Conservation (phyloP, 2,888 invertebrate species). For the Cosmopolites sordidus region DNA sequence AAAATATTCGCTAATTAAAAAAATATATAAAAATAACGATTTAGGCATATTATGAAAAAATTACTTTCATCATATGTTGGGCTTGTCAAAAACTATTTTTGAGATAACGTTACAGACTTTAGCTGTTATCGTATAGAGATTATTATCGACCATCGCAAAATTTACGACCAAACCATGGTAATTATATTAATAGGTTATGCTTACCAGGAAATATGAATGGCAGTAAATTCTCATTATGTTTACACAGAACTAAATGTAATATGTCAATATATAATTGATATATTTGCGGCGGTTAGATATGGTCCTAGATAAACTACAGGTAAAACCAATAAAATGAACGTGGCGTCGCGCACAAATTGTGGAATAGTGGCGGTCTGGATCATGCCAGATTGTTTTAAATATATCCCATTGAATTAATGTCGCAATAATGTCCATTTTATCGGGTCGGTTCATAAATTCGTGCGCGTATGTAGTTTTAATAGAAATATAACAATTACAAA, state of each 20-base stretch:
- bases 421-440: not conserved
- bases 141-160: not conserved
- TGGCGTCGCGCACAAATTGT: not conserved
- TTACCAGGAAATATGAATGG: constrained; percentile 34
- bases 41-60: no score
- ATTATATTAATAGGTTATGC: constrained; percentile 32
- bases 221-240: constrained; percentile 39
- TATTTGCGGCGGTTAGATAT: constrained; percentile 29
- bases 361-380: not conserved
- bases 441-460: no score
- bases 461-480: no score
- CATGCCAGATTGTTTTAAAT: constrained; percentile 1
- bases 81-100: no score
- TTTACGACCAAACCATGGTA: constrained; percentile 24
- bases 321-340: constrained; percentile 27
- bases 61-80: no score
- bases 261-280: constrained; percentile 40
- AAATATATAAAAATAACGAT: no score
- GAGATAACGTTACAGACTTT: no score
- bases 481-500: no score
- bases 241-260: constrained; percentile 37
- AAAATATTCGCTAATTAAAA: no score
- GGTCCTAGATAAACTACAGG: constrained; percentile 30
- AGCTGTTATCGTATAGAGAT: no score
- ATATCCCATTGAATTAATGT: not conserved